phyloP scores from a whole-genome alignment of 2,888 invertebrate genomes.

The Sesia bembeciformis region DNA sequence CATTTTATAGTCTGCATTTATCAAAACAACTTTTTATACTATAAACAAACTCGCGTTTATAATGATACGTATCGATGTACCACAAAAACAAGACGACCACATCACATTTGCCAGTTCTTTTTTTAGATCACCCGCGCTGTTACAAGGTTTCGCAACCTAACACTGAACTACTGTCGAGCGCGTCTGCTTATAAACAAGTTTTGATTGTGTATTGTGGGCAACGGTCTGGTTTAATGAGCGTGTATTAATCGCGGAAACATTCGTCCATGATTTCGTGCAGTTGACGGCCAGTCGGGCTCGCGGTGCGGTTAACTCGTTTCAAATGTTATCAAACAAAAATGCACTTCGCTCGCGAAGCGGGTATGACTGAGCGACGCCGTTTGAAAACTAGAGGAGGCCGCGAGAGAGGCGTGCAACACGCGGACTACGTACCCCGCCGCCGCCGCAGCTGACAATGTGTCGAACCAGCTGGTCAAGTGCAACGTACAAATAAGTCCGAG shows the following conservation, averaged over 20 bases:
- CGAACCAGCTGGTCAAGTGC: not conserved
- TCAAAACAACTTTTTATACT: constrained; percentile 2
- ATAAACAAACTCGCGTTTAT: not conserved
- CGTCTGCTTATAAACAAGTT: constrained; percentile 55
- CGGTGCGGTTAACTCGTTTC: constrained; percentile 3
- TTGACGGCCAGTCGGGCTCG: constrained; percentile 9
- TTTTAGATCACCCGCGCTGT: constrained; percentile 58
- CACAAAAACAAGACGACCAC: constrained; percentile 27
- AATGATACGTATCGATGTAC: constrained; percentile 17
- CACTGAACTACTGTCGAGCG: constrained; percentile 40
- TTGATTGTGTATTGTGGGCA: constrained; percentile 26
- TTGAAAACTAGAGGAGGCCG: constrained; percentile 31
- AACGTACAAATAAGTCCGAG: not conserved
- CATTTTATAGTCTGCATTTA: constrained; percentile 65
- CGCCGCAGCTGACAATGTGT: constrained; percentile 16
- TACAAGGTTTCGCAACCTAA: constrained; percentile 51
- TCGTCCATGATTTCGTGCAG: constrained; percentile 13
- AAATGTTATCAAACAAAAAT: not conserved
- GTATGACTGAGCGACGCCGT: constrained; percentile 34
- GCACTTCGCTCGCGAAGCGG: constrained; percentile 22
- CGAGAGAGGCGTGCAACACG: constrained; percentile 21
- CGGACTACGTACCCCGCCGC: constrained; percentile 2
- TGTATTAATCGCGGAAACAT: constrained; percentile 31
- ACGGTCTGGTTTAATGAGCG: constrained; percentile 29
- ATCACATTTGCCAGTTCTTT: constrained; percentile 41